Base-by-base conservation (phyloP, 2,113 vertebrate species). In the Otolemur garnettii region DNA sequence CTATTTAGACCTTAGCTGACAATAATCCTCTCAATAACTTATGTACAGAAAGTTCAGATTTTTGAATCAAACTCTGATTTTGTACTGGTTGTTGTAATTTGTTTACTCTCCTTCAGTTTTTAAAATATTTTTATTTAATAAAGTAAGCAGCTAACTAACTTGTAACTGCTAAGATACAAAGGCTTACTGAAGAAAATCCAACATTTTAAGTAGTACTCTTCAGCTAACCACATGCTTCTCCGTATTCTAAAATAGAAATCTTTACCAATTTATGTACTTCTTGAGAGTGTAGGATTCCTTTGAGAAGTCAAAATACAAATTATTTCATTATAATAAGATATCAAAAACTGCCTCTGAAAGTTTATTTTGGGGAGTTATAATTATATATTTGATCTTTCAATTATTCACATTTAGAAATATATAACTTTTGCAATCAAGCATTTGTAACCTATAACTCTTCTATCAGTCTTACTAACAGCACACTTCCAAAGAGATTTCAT, bases 81-180 rank as follows among this genome's bases (percentile, higher is more conserved):
- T 4, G 24, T 55, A 90, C 35, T 75, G 35, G 11, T 72, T 33
- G 18, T 22, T 93, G 53, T 59, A 35, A 92, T 77, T 91, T 33
- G 85, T 77, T 85, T 95, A 30, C 4, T 84, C 26, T 74, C 69
- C 64, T 82, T 68, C 21, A 72, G 42, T 81, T 82, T 18, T 89
- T 90, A 4, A 92, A 92, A 77, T 90, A 85, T 53, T 94, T 42
- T 71, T 87, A 72, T 93, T 7, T 84, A 50, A 50, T 33, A 88
- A 28, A 30, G 22, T 45, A 45, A 45, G 45, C 10, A 50, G 45
- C 8, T 50, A 50, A 50, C 10, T 50, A 50, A 50, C 45, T 9
- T 50, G 12, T 13, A 59, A 11, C 19, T 87, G 30, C 79, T 81
- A 64, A 55, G 3, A 64, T 80, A n/a, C 59, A 69, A 75, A 82